Conservation (phyloP, 2,113 vertebrate species). For the Pterophyllum scalare region DNA sequence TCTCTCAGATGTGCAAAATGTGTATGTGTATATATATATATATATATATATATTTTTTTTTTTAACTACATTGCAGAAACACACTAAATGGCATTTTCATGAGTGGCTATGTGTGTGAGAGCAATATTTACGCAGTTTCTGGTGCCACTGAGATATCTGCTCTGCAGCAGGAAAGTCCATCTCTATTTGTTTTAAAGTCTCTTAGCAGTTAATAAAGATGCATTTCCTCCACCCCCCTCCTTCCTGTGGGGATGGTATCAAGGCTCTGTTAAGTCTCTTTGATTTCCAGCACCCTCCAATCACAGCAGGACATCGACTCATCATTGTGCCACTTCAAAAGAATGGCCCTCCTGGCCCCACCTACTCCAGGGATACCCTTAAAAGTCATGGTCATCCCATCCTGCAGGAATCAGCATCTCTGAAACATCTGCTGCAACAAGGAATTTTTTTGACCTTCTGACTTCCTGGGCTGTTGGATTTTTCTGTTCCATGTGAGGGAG, state of each 20-base stretch:
- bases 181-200: constrained; percentile 88
- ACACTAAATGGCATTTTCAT: constrained; percentile 48
- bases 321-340: constrained; percentile 91
- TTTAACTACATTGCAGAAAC: constrained; percentile 36
- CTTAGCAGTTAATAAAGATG: constrained; percentile 88
- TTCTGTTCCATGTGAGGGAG: not conserved
- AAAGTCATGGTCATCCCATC: constrained; percentile 74
- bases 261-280: constrained; percentile 94
- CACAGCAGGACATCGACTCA: constrained; percentile 82
- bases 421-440: constrained; percentile 40
- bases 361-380: constrained; percentile 83
- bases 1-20: constrained; percentile 10
- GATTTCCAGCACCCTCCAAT: constrained; percentile 85
- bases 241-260: constrained; percentile 89
- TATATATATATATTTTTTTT: too few relatives aligned
- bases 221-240: constrained; percentile 82
- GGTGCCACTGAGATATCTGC: constrained; percentile 39
- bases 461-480: constrained; percentile 56
- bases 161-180: constrained; percentile 61
- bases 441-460: constrained; percentile 12
- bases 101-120: constrained; percentile 41
- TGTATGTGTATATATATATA: too few relatives aligned
- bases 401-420: constrained; percentile 58
- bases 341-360: constrained; percentile 83
- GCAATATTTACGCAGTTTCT: constrained; percentile 57